Evolutionary conservation across 2,797 vertebrate genomes (phyloP).

Genomic region (Sarcophilus harrisii): DNA sequence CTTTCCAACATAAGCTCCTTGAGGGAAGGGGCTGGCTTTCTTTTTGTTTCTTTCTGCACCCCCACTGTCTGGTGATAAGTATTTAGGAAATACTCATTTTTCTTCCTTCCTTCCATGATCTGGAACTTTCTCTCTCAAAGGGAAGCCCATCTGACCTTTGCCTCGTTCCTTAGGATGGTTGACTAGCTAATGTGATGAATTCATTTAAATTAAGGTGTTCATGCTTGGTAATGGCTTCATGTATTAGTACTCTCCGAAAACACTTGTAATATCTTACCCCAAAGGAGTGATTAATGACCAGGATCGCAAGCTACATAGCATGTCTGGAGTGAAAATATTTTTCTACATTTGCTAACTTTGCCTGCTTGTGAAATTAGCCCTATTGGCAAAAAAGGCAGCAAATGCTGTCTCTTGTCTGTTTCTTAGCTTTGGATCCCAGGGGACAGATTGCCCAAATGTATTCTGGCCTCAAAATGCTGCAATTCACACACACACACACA

Average conservation of each 20-base stretch:
- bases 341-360: background rate
- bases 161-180: background rate
- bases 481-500: constrained; percentile 8
- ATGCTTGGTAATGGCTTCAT: background rate
- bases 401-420: background rate
- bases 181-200: background rate
- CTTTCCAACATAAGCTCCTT: background rate
- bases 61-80: background rate
- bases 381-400: constrained; percentile 24
- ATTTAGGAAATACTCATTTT: background rate
- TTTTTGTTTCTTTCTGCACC: background rate
- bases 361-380: background rate
- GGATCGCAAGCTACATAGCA: background rate
- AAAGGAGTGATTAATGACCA: background rate
- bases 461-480: constrained; percentile 6
- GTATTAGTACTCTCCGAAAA: background rate
- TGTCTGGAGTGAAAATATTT: background rate
- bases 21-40: background rate
- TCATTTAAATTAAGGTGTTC: background rate
- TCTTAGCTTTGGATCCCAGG: constrained; percentile 15
- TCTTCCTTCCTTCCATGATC: background rate
- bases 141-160: background rate
- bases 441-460: constrained; percentile 3
- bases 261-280: background rate
- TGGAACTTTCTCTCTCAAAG: background rate